Percentiles rank a stretch among this genome's conserved stretches.
These are phyloP conservation scores for Tribolium castaneum DNA, from an alignment of 1,140 invertebrate species.

Conservation along the genomic window DNA sequence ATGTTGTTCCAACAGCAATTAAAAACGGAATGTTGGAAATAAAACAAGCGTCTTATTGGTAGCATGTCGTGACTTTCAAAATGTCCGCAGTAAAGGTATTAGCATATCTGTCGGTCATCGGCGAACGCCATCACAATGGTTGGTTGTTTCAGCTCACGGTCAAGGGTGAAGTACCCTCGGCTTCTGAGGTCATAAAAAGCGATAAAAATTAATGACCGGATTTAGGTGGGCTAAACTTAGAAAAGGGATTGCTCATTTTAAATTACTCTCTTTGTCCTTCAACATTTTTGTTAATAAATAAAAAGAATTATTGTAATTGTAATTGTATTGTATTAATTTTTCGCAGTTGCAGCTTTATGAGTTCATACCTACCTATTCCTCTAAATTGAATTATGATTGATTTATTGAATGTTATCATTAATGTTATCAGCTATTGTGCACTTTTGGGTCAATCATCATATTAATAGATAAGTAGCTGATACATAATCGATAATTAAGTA, in stretches of 20 bases:
- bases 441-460: too few relatives aligned
- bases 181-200: background rate
- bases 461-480: background rate
- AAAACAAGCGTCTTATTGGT: background rate
- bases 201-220: background rate
- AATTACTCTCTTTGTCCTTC: too few relatives aligned
- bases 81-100: conserved; percentile 28
- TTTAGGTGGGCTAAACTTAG: background rate
- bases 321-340: too few relatives aligned
- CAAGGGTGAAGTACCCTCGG: conserved; percentile 17
- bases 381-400: too few relatives aligned
- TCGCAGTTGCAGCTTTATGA: too few relatives aligned
- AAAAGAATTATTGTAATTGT: too few relatives aligned
- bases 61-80: conserved; percentile 2
- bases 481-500: too few relatives aligned
- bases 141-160: conserved; percentile 12
- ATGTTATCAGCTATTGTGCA: background rate
- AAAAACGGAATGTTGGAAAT: background rate
- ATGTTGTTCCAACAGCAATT: background rate
- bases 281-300: too few relatives aligned
- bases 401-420: background rate
- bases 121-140: background rate
- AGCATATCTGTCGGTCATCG: conserved; percentile 32
- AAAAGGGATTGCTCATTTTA: background rate
- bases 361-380: too few relatives aligned